phyloP scores from a whole-genome alignment of 2,113 vertebrate genomes.

The Leucosticte australis region DNA sequence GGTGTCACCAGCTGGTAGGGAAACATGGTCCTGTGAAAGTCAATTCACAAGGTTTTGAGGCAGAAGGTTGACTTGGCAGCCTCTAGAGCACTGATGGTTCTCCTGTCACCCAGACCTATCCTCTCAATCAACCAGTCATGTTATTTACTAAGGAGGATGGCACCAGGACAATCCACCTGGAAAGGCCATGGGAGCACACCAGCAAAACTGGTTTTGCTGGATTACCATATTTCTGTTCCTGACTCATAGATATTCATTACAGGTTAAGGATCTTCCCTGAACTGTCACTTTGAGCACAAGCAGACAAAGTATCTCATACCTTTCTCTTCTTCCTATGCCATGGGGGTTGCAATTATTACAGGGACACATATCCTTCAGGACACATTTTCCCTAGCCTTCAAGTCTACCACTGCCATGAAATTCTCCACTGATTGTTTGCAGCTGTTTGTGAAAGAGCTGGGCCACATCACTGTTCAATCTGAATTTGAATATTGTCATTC shows the following conservation, averaged over 20 bases:
- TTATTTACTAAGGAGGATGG: neutral
- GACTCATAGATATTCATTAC: neutral
- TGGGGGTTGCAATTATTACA: neutral
- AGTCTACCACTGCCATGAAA: neutral
- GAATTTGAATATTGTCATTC: neutral
- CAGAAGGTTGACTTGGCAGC: neutral
- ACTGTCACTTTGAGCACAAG: neutral
- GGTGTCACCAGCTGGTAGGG: neutral
- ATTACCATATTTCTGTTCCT: neutral
- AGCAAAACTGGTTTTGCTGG: neutral
- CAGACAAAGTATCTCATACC: neutral
- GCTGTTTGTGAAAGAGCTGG: neutral
- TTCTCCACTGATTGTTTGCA: neutral
- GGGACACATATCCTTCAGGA: neutral
- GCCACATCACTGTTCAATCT: neutral
- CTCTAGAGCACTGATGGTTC: neutral
- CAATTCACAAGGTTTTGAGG: neutral
- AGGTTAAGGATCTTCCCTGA: neutral
- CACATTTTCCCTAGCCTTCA: neutral
- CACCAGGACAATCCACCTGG: neutral
- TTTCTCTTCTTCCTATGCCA: neutral
- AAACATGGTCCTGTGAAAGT: accelerated
- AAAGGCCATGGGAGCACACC: neutral
- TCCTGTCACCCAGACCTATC: neutral
- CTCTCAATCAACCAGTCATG: neutral